Evolutionary conservation across 2,888 invertebrate genomes (phyloP).

Genomic region (Catocala sponsa): DNA sequence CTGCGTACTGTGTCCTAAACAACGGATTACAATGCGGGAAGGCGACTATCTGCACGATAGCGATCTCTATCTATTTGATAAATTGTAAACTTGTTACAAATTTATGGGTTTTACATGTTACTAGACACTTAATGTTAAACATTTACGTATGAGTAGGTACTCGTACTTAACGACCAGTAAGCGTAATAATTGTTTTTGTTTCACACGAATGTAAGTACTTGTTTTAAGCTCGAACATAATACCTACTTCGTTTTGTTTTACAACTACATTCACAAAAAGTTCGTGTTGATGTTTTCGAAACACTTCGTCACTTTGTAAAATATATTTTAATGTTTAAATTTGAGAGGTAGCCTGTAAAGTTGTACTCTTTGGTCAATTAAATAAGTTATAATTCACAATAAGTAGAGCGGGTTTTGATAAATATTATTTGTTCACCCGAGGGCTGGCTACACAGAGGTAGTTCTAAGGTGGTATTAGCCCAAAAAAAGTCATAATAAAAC

Average conservation of each 20-base stretch:
- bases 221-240: conserved; percentile 39
- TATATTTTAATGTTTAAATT: conserved; percentile 38
- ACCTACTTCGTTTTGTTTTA: conserved; percentile 44
- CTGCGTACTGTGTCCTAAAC: conserved; percentile 76
- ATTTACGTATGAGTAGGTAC: conserved; percentile 47
- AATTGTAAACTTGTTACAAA: conserved; percentile 73
- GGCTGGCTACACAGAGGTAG: conserved; percentile 52
- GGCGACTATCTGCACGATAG: conserved; percentile 71
- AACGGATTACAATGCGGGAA: conserved; percentile 86
- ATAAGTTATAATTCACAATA: conserved; percentile 34
- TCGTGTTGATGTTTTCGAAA: conserved; percentile 37
- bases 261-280: conserved; percentile 42
- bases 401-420: conserved; percentile 37
- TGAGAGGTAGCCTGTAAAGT: conserved; percentile 34
- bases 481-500: conserved; percentile 75
- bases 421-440: conserved; percentile 42
- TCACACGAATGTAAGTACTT: conserved; percentile 36
- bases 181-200: conserved; percentile 47
- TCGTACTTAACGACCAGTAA: conserved; percentile 42
- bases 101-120: conserved; percentile 67
- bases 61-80: conserved; percentile 76
- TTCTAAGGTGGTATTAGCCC: conserved; percentile 69
- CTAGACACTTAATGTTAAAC: conserved; percentile 52
- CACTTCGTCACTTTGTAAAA: conserved; percentile 38
- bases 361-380: conserved; percentile 30